phyloP scores from a whole-genome alignment of 1,140 invertebrate species.

The Aphelenchoides besseyi region DNA sequence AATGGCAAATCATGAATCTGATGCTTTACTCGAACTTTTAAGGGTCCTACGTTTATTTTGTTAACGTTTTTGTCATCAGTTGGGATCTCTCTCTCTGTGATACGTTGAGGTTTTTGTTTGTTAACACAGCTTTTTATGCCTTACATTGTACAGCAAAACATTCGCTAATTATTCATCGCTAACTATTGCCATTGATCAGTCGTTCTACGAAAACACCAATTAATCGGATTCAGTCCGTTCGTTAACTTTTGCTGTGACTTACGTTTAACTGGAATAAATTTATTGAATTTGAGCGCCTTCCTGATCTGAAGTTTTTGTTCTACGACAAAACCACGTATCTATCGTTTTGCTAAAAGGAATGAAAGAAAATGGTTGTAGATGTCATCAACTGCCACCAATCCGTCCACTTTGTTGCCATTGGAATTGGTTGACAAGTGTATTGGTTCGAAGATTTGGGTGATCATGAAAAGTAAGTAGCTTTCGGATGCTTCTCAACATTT shows the following conservation, averaged over 20 bases:
- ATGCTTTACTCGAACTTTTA: neutral
- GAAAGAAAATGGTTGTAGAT: neutral
- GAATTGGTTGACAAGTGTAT: conserved; percentile 99
- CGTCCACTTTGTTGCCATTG: conserved; percentile 70
- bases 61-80: neutral
- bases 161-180: neutral
- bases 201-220: too few species aligned
- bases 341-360: neutral
- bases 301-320: neutral
- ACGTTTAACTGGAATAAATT: neutral
- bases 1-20: neutral
- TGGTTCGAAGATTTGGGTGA: conserved; percentile 95
- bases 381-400: conserved; percentile 47
- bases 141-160: too few species aligned
- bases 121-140: too few species aligned
- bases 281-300: too few species aligned
- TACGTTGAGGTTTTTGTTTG: neutral
- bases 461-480: conserved; percentile 85
- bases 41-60: neutral
- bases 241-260: neutral
- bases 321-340: neutral
- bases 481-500: conserved; percentile 5
- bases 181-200: neutral
- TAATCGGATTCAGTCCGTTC: too few species aligned
- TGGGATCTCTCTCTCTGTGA: neutral